Evolutionary conservation across 2,797 vertebrate genomes (phyloP).

Genomic region (Peromyscus aztecus): DNA sequence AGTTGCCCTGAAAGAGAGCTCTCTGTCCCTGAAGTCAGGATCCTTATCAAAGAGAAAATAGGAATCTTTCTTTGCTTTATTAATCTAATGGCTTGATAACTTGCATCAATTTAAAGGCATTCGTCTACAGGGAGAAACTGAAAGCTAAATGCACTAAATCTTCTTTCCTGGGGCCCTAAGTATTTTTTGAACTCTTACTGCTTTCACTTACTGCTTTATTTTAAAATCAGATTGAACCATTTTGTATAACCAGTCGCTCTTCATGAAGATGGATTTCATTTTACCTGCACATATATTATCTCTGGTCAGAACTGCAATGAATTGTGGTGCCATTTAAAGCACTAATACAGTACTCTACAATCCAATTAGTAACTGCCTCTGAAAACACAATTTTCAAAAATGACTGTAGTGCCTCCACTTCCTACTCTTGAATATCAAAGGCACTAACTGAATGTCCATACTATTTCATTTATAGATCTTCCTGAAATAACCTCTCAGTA

Average conservation of each 20-base stretch:
- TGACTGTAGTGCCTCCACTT: constrained; percentile 57
- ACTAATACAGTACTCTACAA: constrained; percentile 65
- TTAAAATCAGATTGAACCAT: constrained; percentile 80
- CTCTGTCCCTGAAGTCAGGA: constrained; percentile 44
- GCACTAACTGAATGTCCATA: constrained; percentile 73
- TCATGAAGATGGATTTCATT: constrained; percentile 69
- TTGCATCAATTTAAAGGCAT: constrained; percentile 69
- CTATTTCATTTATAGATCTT: constrained; percentile 73
- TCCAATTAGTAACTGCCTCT: constrained; percentile 73
- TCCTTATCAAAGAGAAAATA: constrained; percentile 59
- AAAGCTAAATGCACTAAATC: constrained; percentile 76
- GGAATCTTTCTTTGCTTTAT: constrained; percentile 55
- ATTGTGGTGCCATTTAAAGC: constrained; percentile 54
- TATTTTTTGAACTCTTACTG: constrained; percentile 76
- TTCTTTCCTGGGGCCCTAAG: constrained; percentile 69
- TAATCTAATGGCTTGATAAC: constrained; percentile 68
- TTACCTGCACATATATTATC: constrained; percentile 67
- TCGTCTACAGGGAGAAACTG: constrained; percentile 65
- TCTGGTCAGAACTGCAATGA: constrained; percentile 72
- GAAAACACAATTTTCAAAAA: constrained; percentile 80
- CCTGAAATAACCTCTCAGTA: constrained; percentile 74
- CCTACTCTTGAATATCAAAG: constrained; percentile 68
- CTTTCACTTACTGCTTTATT: constrained; percentile 80
- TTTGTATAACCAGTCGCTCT: constrained; percentile 70
- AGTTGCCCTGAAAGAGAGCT: constrained; percentile 44